A percentile compares a stretch with the other conserved stretches of the same genome.
phyloP scores from a whole-genome alignment of 2,797 vertebrate genomes.

The Crax fasciolata region DNA sequence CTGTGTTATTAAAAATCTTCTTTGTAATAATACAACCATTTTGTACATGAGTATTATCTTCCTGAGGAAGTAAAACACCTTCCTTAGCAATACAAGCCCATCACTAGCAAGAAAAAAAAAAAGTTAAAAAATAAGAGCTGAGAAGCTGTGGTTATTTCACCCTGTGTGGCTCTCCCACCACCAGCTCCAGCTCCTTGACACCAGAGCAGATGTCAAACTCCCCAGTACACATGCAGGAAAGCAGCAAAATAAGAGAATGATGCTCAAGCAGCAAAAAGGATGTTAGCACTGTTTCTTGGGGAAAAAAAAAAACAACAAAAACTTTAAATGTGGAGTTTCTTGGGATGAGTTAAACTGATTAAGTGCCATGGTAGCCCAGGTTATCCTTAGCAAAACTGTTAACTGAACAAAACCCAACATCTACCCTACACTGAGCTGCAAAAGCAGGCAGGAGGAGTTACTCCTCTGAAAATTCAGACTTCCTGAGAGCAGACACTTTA shows the following conservation, averaged over 20 bases:
- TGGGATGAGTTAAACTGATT: background rate
- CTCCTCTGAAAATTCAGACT: background rate
- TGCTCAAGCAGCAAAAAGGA: background rate
- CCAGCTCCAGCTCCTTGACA: background rate
- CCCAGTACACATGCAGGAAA: background rate
- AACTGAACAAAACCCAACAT: background rate
- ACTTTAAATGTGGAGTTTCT: background rate
- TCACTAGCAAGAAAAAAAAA: background rate
- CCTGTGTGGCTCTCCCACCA: background rate
- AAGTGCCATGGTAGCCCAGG: accelerated
- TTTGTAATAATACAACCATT: background rate
- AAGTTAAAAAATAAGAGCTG: background rate
- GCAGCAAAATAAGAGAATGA: background rate
- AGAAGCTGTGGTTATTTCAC: background rate
- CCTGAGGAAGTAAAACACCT: background rate
- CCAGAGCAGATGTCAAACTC: accelerated
- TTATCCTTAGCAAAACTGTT: background rate
- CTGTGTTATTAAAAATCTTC: background rate
- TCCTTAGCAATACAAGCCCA: background rate
- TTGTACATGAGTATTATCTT: background rate
- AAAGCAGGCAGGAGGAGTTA: background rate
- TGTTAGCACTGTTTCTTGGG: background rate
- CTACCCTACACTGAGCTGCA: background rate
- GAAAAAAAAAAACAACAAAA: background rate
- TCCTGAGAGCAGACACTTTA: background rate